Base-by-base conservation (phyloP, 2,113 vertebrate genomes). In the Leptosomus discolor region DNA sequence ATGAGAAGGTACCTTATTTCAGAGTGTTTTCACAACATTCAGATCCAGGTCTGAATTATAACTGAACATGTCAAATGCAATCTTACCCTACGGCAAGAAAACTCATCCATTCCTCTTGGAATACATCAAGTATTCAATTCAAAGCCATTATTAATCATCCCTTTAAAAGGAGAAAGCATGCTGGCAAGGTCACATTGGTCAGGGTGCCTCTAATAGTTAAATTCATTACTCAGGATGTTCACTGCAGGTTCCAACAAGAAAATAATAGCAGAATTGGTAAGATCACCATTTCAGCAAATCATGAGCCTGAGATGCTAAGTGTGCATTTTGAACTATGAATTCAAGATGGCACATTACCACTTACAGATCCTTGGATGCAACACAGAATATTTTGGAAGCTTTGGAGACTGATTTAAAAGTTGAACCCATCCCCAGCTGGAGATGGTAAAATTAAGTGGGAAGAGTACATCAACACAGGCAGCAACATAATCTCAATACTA, bases 191-290 rank as follows among this genome's bases (percentile, higher is more conserved):
- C 65, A 85, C 3, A 26, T 39, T 94, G 54, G 45, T 51, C 77
- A 85, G 41, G 15, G 34, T 91, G 86, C 29, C 56, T 95, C 80
- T 77, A 94, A 68, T 9, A 68, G 60, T 79, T 68, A 70, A 91
- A 92, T 77, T 80, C n/a, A 88, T 95, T 92, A 83, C 46, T 90
- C 76, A 32, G 43, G 57, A 88, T 83, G 70, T 77, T 93, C 79
- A 45, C 68, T 87, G 80, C 6, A 1, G 64, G 65, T 77, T 60
- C 70, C n/a, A 63, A 64, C 69, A 46, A 64, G 36, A 89, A 85
- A 91, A 67, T 79, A 73, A 15, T 1, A 79, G 65, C 45, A 79
- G 70, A 90, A 76, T 43, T 83, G 45, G 85, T n/a, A 94, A 69
- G 45, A 68, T 83, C 77, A 96, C 91, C 87, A 85, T 60, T 97